Base-by-base conservation (phyloP, 37 sponge, comb jelly and placozoan genomes). In the Aplysina aerophoba region DNA sequence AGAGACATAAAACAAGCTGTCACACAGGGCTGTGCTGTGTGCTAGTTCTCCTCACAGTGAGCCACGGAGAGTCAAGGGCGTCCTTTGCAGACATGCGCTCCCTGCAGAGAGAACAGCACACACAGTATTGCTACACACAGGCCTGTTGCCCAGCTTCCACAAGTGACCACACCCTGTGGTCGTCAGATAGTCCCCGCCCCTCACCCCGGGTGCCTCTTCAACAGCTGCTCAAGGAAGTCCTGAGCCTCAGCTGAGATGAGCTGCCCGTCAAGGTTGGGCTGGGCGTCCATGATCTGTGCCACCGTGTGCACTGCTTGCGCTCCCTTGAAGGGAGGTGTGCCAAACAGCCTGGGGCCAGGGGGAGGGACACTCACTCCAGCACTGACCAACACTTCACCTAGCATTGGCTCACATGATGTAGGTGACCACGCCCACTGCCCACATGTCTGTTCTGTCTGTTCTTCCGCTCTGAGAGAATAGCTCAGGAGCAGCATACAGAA, bases 351-450 rank as follows among this genome's bases (percentile, higher is more conserved):
- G 16, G 62, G 17, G n/a, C 44, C 2, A 35, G 15, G 41, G 22
- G 77, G 14, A 50, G 20, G 55, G 57, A 31, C 3, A 73, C n/a
- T 0, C 72, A 67, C 71, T 67, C 55, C 66, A 28, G 25, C 60
- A 13, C 63, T 50, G 5, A 0, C 81, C 12, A 17, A 73, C 88
- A 80, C 65, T 74, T 82, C 64, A 60, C 73, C 83, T 20, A 61
- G 11, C 63, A 62, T 25, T 27, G 4, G 36, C 73, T 71, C 73
- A 71, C 73, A 71, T 28, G 33, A 71, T 28, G 73, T 71, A 71
- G 4, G 73, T 71, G 73, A 71, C 36, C 36, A 71, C 20, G 73
- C 73, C 73, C 21, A 71, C 37, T 31, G 34, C n/a, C 73, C 73
- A 71, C 73, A 71, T 71, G 73, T 71, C 73, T 5, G 73, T 71